Conservation (phyloP, 92 coral and sea anemone species). For the Virgularia gustaviana region DNA sequence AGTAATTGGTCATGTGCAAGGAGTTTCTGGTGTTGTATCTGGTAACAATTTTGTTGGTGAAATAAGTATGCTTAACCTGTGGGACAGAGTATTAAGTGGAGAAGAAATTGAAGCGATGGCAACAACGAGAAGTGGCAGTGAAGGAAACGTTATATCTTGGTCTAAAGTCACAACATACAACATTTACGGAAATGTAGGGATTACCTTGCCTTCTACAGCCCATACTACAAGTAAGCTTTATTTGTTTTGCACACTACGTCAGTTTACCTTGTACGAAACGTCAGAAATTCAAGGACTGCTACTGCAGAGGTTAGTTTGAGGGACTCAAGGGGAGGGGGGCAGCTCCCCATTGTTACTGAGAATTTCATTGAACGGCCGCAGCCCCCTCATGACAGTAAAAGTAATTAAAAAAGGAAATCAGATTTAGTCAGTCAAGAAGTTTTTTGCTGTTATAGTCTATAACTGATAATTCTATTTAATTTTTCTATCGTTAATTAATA, state of each 20-base stretch:
- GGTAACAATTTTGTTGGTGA: background rate
- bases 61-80: constrained; percentile 5
- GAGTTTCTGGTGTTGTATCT: background rate
- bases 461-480: no score
- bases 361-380: no score
- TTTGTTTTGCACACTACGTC: background rate
- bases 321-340: no score
- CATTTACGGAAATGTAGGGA: background rate
- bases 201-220: constrained; percentile 2
- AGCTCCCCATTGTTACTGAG: no score
- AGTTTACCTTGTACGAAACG: background rate
- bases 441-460: no score
- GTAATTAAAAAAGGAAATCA: no score
- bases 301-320: no score
- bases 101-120: constrained; percentile 21
- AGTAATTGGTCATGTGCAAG: constrained; percentile 4
- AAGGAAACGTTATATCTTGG: constrained; percentile 8
- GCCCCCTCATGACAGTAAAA: no score
- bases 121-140: background rate
- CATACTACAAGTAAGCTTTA: background rate
- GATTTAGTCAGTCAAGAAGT: no score
- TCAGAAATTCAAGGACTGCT: background rate
- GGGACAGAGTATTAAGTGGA: constrained; percentile 15
- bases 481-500: no score
- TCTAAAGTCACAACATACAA: background rate